Evolutionary conservation across 2,113 vertebrate species (phyloP).

Genomic region (Nerophis lumbriciformis): DNA sequence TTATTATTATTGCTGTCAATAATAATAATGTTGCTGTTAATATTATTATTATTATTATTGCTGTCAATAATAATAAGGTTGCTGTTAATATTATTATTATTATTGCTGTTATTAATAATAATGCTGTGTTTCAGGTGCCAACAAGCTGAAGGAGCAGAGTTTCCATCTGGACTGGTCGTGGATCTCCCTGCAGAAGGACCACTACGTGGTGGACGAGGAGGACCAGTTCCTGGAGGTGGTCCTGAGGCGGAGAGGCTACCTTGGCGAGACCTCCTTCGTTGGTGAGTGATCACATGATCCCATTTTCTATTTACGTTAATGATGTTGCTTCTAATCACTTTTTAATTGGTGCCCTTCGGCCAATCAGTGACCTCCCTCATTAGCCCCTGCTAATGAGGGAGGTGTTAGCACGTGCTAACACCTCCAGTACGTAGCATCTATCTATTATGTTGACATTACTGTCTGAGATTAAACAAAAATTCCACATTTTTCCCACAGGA

Average conservation of each 20-base stretch:
- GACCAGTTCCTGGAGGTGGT: constrained; percentile 80
- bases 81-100: background rate
- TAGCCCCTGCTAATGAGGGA: background rate
- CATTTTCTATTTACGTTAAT: background rate
- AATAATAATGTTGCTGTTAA: too few species aligned
- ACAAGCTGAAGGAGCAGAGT: constrained; percentile 82
- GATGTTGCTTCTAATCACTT: background rate
- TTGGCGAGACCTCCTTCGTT: constrained; percentile 93
- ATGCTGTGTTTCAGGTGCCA: constrained; percentile 74
- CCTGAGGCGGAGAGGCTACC: constrained; percentile 85
- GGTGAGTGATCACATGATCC: constrained; percentile 72
- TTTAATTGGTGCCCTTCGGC: background rate
- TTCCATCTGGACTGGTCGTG: constrained; percentile 91
- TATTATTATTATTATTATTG: too few species aligned
- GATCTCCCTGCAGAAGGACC: constrained; percentile 89
- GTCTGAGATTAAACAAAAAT: too few species aligned
- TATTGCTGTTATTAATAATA: too few species aligned
- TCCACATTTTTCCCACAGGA: too few species aligned
- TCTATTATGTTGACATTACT: too few species aligned
- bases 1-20: too few species aligned
- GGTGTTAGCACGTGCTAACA: too few species aligned
- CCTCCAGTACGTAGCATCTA: too few species aligned
- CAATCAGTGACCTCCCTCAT: background rate
- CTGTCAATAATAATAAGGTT: too few species aligned
- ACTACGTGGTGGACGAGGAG: constrained; percentile 86